Base-by-base conservation (phyloP, 2,797 vertebrate genomes). In the Acipenser oxyrinchus region DNA sequence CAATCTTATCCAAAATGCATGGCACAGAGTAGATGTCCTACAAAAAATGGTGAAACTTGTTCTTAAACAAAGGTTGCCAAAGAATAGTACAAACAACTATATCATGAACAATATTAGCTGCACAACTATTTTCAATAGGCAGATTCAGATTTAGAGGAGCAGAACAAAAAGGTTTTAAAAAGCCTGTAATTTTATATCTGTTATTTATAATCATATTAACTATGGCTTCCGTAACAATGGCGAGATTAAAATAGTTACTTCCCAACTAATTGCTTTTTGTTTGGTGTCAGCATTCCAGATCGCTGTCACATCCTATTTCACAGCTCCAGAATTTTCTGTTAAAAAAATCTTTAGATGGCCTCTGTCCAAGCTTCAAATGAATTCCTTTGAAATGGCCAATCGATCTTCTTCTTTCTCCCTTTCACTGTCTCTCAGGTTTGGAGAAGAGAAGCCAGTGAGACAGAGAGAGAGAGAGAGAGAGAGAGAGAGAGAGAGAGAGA, bases 311-410 rank as follows among this genome's bases (percentile, higher is more conserved):
- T 89, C 80, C 79, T 77, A 85, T 89, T 78, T 79, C 80, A 72
- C 76, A 78, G 70, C n/a, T 77, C 84, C 72, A 71, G 71, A 82
- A 73, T 86, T 87, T 70, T 37, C 23, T 37, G 67, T 82, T 78
- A 71, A 75, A 69, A 51, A 72, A 89, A 90, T 88, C 80, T 89
- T 87, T 89, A 89, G 79, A 90, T 84, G 78, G 81, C 87, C 86
- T 78, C 76, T 78, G 82, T 87, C 83, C 84, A 84, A 87, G 81
- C 77, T 88, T 82, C 90, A 93, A 93, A 87, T 85, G 72, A 89
- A 90, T 89, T 82, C 55, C 73, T 85, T 87, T 85, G 75, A 84
- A 88, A 86, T 69, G 75, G 77, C 71, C 75, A 85, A 83, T 83
- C 74, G 75, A 70, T 80, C 76, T 74, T 60, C 51, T 66, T 7